Percentiles rank a stretch among this genome's conserved stretches.
Evolutionary conservation across 2,113 vertebrate genomes (phyloP).

Genomic region (Balaeniceps rex): DNA sequence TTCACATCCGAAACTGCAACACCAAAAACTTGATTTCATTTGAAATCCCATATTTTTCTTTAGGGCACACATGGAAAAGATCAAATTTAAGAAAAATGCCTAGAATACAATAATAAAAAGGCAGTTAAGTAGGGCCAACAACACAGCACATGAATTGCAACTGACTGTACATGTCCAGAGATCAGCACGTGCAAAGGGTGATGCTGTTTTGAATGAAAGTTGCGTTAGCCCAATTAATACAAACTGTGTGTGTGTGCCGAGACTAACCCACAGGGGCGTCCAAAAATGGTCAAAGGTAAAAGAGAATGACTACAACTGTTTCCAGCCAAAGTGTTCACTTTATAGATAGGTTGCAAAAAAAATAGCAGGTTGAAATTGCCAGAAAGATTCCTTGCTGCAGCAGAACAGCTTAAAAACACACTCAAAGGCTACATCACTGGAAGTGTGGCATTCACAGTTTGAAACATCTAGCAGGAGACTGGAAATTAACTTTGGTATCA

Average conservation of each 20-base stretch:
- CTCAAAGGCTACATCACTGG: neutral
- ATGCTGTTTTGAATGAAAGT: neutral
- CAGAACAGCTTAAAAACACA: neutral
- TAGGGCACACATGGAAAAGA: neutral
- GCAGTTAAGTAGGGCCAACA: neutral
- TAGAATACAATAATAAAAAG: neutral
- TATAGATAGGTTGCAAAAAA: neutral
- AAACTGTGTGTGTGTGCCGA: neutral
- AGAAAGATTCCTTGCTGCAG: neutral
- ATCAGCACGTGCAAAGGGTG: neutral
- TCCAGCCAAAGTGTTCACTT: neutral
- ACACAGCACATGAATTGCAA: neutral
- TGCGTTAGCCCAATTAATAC: neutral
- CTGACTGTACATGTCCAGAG: neutral
- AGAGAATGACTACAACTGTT: neutral
- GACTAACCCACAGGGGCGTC: neutral
- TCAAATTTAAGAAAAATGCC: neutral
- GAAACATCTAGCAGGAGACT: neutral
- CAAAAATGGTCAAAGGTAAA: neutral
- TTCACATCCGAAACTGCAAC: neutral
- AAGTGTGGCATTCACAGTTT: neutral
- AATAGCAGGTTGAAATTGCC: neutral
- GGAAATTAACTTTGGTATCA: slow-evolving; percentile 1
- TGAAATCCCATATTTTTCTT: neutral
- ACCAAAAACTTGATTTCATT: neutral